These are phyloP conservation scores for Coecobrya sp. DNA, from an alignment of 2,888 invertebrate species.

Conservation along the genomic window DNA sequence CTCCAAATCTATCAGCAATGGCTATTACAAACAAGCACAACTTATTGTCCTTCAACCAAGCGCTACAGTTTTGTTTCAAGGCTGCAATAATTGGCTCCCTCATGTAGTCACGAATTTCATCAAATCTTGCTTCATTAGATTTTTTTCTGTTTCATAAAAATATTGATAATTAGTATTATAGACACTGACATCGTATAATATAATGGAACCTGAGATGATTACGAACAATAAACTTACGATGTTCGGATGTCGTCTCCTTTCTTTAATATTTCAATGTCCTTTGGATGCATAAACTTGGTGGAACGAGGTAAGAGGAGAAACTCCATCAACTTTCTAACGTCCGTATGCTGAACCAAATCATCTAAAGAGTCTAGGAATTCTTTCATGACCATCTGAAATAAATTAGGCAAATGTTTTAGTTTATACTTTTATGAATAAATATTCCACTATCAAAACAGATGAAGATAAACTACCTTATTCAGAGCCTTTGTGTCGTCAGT, in stretches of 20 bases:
- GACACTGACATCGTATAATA: not conserved
- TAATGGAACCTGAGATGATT: not conserved
- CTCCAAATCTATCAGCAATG: conserved; percentile 58
- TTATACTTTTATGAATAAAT: not conserved
- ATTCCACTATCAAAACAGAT: not conserved
- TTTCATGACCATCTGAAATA: conserved; percentile 57
- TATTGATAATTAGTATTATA: not conserved
- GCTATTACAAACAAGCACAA: conserved; percentile 66
- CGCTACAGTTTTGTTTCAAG: conserved; percentile 47
- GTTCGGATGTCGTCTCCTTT: conserved; percentile 65
- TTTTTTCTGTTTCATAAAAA: conserved; percentile 59
- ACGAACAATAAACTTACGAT: conserved; percentile 50
- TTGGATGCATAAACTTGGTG: conserved; percentile 71
- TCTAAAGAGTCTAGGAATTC: conserved; percentile 55
- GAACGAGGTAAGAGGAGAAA: conserved; percentile 64
- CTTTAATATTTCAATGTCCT: conserved; percentile 51
- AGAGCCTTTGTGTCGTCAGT: conserved; percentile 70
- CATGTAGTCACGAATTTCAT: conserved; percentile 64
- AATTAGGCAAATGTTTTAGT: not conserved
- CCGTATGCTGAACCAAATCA: conserved; percentile 48
- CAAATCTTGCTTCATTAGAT: conserved; percentile 58
- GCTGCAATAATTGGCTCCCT: conserved; percentile 38
- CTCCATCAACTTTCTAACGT: conserved; percentile 65
- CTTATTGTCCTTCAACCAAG: conserved; percentile 70
- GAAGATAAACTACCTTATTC: conserved; percentile 57